Evolutionary conservation across 1,140 invertebrate genomes (phyloP).

Genomic region (Caenorhabditis latens): DNA sequence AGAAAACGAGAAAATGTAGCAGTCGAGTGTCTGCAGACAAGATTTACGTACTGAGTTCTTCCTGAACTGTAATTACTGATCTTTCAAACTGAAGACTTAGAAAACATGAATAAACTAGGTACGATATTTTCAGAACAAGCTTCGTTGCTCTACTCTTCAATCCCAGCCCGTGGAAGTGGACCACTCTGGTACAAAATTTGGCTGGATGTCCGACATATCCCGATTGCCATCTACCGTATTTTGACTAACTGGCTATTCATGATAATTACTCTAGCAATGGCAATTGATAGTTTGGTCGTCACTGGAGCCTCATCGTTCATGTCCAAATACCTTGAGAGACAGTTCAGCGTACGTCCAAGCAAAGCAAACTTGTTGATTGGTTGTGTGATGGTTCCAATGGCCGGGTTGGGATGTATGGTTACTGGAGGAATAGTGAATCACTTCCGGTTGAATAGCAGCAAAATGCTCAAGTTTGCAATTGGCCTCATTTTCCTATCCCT

Average conservation of each 20-base stretch:
- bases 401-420: slow-evolving; percentile 76
- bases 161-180: slow-evolving; percentile 62
- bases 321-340: slow-evolving; percentile 77
- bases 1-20: neutral
- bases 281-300: slow-evolving; percentile 77
- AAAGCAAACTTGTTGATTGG: slow-evolving; percentile 77
- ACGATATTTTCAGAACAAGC: slow-evolving; percentile 54
- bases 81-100: neutral
- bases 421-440: slow-evolving; percentile 75
- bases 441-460: slow-evolving; percentile 74
- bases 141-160: slow-evolving; percentile 54
- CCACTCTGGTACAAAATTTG: slow-evolving; percentile 77
- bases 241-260: slow-evolving; percentile 74
- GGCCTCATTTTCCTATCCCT: slow-evolving; percentile 73
- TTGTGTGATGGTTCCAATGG: slow-evolving; percentile 67
- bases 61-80: slow-evolving; percentile 14
- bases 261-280: slow-evolving; percentile 77
- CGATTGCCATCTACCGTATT: slow-evolving; percentile 76
- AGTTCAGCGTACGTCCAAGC: slow-evolving; percentile 76
- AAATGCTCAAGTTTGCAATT: slow-evolving; percentile 76
- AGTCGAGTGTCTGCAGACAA: neutral
- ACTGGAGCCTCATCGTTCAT: slow-evolving; percentile 78
- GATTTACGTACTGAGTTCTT: neutral
- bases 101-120: too few relatives aligned
- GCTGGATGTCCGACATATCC: slow-evolving; percentile 77